Evolutionary conservation across 2,888 invertebrate genomes (phyloP).

Genomic region (Labia minor): DNA sequence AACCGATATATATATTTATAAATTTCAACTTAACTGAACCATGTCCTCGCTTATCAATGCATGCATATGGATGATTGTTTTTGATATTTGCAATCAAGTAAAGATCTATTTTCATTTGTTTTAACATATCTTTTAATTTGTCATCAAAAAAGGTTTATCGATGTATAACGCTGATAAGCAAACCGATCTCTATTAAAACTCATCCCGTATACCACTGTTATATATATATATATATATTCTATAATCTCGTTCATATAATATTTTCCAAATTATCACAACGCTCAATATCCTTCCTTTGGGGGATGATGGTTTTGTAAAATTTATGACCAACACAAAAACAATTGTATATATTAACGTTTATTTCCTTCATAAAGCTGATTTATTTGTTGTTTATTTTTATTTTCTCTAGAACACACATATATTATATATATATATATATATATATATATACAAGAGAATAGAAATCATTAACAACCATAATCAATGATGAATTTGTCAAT

Average conservation of each 20-base stretch:
- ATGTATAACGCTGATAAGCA: background rate
- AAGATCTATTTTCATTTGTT: background rate
- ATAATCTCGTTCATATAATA: background rate
- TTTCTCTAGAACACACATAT: too few relatives aligned
- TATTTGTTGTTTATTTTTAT: too few relatives aligned
- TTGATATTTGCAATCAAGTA: background rate
- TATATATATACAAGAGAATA: too few relatives aligned
- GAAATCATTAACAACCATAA: too few relatives aligned
- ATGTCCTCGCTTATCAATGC: background rate
- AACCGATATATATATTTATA: background rate
- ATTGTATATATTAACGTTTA: background rate
- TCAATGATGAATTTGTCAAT: too few relatives aligned
- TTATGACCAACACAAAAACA: background rate
- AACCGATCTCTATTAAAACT: background rate
- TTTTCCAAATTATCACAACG: background rate
- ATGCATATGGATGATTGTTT: background rate
- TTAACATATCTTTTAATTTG: too few relatives aligned
- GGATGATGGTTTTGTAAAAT: background rate
- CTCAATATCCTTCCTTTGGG: conserved; percentile 1
- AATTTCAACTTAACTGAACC: background rate
- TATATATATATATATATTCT: background rate
- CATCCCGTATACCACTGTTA: background rate
- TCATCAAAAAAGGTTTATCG: background rate
- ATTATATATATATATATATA: too few relatives aligned
- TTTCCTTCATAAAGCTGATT: too few relatives aligned